These are phyloP conservation scores for Tupiocoris notatus DNA, from an alignment of 2,888 invertebrate species.

Conservation along the genomic window DNA sequence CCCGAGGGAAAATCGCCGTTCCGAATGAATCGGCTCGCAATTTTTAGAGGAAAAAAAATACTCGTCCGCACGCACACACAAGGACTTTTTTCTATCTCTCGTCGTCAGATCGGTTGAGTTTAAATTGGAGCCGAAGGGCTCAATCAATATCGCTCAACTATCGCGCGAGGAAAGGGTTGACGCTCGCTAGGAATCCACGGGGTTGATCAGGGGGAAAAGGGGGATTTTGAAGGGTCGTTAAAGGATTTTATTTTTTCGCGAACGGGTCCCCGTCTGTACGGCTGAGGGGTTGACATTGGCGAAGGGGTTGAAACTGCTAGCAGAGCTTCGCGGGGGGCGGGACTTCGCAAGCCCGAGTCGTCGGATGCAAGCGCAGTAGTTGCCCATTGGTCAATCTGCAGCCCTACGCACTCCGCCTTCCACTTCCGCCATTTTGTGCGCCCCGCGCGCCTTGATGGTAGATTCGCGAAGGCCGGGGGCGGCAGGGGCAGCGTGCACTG, in stretches of 20 bases:
- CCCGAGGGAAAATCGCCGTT: neutral
- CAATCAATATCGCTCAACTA: slow-evolving; percentile 13
- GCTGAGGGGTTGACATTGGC: neutral
- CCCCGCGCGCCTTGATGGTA: too few relatives aligned
- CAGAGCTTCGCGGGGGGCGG: slow-evolving; percentile 22
- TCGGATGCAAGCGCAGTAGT: slow-evolving; percentile 25
- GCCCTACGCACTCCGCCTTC: slow-evolving; percentile 40
- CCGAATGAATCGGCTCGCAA: neutral
- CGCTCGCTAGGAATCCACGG: too few relatives aligned
- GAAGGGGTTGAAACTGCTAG: slow-evolving; percentile 16
- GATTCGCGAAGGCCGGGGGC: neutral
- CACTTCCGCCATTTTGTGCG: slow-evolving; percentile 44
- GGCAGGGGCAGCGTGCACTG: too few relatives aligned
- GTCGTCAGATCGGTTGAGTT: neutral
- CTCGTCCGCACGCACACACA: too few relatives aligned
- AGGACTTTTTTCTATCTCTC: neutral
- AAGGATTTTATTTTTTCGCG: neutral
- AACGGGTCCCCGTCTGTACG: neutral
- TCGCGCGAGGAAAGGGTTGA: neutral
- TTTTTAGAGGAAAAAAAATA: too few relatives aligned
- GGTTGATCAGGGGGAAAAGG: too few relatives aligned
- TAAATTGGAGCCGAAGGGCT: neutral
- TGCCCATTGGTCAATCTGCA: slow-evolving; percentile 46
- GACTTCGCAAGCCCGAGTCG: neutral
- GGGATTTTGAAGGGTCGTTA: too few relatives aligned